Percentiles rank a stretch among this genome's conserved stretches.
Evolutionary conservation across 1,140 invertebrate genomes (phyloP).

Genomic region (Globodera ellingtonae): DNA sequence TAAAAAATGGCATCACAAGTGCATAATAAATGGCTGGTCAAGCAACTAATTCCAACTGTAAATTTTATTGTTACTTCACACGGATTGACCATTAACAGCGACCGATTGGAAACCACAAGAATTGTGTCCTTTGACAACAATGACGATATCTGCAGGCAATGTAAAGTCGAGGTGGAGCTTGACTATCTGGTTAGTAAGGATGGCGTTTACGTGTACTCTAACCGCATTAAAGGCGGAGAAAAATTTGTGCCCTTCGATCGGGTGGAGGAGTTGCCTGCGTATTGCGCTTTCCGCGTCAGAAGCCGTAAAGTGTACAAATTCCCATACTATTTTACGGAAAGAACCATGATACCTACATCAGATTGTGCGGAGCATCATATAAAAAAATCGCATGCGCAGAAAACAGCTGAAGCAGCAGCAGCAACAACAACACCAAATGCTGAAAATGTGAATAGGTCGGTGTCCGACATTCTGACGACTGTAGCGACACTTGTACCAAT

Average conservation of each 20-base stretch:
- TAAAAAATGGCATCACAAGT: too few species aligned
- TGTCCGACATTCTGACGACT: too few species aligned
- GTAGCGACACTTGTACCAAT: too few species aligned
- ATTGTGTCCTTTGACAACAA: neutral
- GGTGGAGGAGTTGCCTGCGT: neutral
- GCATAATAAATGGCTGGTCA: neutral
- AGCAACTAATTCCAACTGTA: conserved; percentile 6
- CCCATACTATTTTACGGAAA: neutral
- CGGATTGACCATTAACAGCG: neutral
- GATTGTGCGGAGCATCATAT: too few species aligned
- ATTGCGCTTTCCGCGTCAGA: neutral
- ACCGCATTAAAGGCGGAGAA: neutral
- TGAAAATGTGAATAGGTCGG: neutral
- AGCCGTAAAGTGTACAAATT: neutral
- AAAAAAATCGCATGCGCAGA: too few species aligned
- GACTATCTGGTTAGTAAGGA: conserved; percentile 12
- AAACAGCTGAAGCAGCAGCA: neutral
- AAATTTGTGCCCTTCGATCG: conserved; percentile 7
- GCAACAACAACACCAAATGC: neutral
- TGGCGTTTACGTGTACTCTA: conserved; percentile 1
- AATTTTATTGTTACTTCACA: conserved; percentile 10
- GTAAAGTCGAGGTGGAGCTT: neutral
- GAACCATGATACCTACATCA: neutral
- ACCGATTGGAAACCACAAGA: conserved; percentile 1
- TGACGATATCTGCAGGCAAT: neutral